Base-by-base conservation (phyloP, 2,888 invertebrate genomes). In the Colostygia pectinataria region DNA sequence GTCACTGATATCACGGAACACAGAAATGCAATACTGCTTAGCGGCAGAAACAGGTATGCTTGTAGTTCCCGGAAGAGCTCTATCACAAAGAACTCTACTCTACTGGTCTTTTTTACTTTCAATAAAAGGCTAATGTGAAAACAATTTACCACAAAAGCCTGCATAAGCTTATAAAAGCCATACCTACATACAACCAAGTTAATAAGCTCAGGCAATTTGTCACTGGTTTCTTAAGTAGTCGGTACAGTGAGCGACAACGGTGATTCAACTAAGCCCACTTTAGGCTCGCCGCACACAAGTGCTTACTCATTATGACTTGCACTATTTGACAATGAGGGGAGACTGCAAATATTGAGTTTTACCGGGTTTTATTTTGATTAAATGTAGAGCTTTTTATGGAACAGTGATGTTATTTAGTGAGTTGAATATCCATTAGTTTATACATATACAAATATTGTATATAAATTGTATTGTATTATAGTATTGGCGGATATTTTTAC, bases 151-250 rank as follows among this genome's bases (percentile, higher is more conserved):
- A 27, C 31, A 32, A 33, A 28, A 9, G 8, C 48, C 18, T 14
- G 24, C 15, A 18, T 12, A 38, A 45, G 41, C 39, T 31, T 50
- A 31, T 33, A 40, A 29, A 15, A 34, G 31, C 32, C 23, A 1
- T 29, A 36, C 33, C 25, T 14, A 36, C n/a, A 8, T 34, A 36
- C 28, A 43, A 20, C 20, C 3, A 43, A 52, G 45, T 42, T 52
- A 46, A 52, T 52, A 42, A 52, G 51, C 46, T 38, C 28, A 12
- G 13, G 42, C 53, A 53, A 59, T 59, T 59, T 59, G 55, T 59
- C 53, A 56, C 43, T 4, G 5, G 20, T 8, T 14, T 27, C 29
- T 23, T 7, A 6, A 12, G 18, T 55, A 40, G 4, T 18, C 38
- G 29, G 53, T 54, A 53, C 54, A 55, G 34, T 52, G 23, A 40